A percentile compares a stretch with the other conserved stretches of the same genome.
These are phyloP conservation scores for Callipepla californica DNA, from an alignment of 2,113 vertebrate genomes.

Conservation along the genomic window DNA sequence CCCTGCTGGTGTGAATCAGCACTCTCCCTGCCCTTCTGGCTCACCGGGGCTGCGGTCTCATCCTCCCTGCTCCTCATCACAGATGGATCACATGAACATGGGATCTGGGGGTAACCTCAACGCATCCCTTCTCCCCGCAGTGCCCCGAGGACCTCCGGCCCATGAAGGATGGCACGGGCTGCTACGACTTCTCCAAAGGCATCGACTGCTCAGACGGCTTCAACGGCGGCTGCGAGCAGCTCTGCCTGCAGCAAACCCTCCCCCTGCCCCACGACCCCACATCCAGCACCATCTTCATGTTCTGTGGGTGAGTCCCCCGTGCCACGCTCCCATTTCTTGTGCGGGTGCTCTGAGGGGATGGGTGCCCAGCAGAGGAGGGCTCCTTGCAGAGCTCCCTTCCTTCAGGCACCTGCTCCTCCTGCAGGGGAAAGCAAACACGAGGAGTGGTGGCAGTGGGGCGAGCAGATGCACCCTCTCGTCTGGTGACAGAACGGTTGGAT, in stretches of 20 bases:
- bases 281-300: constrained; percentile 97
- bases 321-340: accelerated
- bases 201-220: constrained; percentile 98
- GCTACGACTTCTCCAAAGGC: constrained; percentile 96
- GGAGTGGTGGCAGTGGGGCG: neutral
- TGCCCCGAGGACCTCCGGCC: constrained; percentile 94
- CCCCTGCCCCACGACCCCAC: constrained; percentile 88
- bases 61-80: neutral
- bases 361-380: neutral
- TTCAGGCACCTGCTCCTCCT: neutral
- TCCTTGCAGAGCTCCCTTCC: neutral
- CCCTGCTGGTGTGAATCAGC: neutral
- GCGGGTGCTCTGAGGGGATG: no score
- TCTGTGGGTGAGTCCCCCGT: constrained; percentile 91
- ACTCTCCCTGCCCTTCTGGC: neutral
- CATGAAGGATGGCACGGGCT: constrained; percentile 97
- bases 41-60: neutral
- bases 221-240: constrained; percentile 96
- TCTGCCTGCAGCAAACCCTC: constrained; percentile 95
- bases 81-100: no score
- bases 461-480: constrained; percentile 50
- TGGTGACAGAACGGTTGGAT: neutral
- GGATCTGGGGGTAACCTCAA: neutral
- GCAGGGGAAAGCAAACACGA: accelerated
- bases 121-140: constrained; percentile 68